phyloP scores from a whole-genome alignment of 1,140 invertebrate genomes.

The Leptestheria dahalacensis region DNA sequence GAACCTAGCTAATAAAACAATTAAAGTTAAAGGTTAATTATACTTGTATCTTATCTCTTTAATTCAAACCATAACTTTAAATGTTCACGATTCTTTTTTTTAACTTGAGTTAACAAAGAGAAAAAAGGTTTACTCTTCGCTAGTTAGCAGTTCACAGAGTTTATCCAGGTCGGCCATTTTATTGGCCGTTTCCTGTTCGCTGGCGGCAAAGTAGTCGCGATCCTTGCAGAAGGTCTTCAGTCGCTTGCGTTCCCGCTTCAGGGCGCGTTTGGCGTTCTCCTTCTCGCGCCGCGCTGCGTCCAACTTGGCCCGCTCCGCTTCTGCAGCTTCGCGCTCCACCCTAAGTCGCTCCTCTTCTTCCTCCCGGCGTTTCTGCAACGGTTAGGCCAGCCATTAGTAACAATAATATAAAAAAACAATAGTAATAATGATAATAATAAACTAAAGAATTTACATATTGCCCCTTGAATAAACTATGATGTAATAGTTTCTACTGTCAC shows the following conservation, averaged over 20 bases:
- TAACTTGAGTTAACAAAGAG: too few relatives aligned
- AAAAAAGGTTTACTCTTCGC: constrained; percentile 23
- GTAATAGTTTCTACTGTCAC: too few relatives aligned
- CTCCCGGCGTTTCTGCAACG: constrained; percentile 22
- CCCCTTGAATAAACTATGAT: too few relatives aligned
- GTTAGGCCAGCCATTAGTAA: too few relatives aligned
- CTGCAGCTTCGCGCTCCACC: constrained; percentile 63
- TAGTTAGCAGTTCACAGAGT: constrained; percentile 61
- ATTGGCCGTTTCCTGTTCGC: constrained; percentile 53
- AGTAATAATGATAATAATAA: too few relatives aligned
- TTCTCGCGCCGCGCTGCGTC: constrained; percentile 74
- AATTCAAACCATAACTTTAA: too few relatives aligned
- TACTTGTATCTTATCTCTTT: too few relatives aligned
- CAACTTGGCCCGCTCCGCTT: constrained; percentile 59
- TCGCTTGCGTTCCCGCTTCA: constrained; percentile 73
- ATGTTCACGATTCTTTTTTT: too few relatives aligned
- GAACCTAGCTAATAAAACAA: too few relatives aligned
- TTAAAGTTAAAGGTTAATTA: too few relatives aligned
- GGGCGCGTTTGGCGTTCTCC: constrained; percentile 60
- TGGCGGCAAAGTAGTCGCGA: constrained; percentile 67
- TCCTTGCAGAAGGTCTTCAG: constrained; percentile 70
- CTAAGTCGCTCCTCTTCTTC: constrained; percentile 49
- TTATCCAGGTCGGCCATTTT: constrained; percentile 82
- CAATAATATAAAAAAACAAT: background rate
- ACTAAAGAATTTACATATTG: too few relatives aligned